Evolutionary conservation across 1,140 invertebrate species (phyloP).

Genomic region (Neotoxoptera formosana): DNA sequence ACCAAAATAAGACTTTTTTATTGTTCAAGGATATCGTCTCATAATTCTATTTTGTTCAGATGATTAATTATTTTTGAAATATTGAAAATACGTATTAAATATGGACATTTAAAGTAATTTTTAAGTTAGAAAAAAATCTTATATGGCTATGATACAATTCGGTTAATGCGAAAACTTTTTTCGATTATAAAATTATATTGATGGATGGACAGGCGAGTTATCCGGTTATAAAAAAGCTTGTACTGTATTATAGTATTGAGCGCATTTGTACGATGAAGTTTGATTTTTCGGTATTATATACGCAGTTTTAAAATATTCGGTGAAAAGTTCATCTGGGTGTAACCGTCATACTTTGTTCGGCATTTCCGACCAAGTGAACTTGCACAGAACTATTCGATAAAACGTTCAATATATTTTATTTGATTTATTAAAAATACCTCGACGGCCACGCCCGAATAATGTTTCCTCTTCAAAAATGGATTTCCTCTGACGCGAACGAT

Average conservation of each 20-base stretch:
- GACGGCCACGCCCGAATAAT: conserved; percentile 41
- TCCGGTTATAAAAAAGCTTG: background rate
- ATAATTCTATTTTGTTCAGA: background rate
- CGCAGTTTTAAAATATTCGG: conserved; percentile 24
- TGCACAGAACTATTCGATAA: background rate
- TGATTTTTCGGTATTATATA: background rate
- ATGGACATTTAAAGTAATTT: background rate
- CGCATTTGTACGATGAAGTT: background rate
- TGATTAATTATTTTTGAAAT: background rate
- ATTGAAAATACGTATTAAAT: background rate
- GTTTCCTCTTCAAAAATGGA: conserved; percentile 7
- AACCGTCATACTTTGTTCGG: background rate
- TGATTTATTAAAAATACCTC: conserved; percentile 41
- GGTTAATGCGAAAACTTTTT: background rate
- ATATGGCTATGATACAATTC: background rate
- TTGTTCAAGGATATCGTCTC: background rate
- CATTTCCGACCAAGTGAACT: conserved; percentile 15
- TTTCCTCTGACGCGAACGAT: background rate
- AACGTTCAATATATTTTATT: conserved; percentile 37
- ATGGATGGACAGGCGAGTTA: background rate
- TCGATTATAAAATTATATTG: conserved; percentile 19
- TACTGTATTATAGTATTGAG: background rate
- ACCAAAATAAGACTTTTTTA: background rate
- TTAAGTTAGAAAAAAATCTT: background rate
- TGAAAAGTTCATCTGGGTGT: conserved; percentile 27